A percentile compares a stretch with the other conserved stretches of the same genome.
phyloP scores from a whole-genome alignment of 2,888 invertebrate species.

The Noctua pronuba region DNA sequence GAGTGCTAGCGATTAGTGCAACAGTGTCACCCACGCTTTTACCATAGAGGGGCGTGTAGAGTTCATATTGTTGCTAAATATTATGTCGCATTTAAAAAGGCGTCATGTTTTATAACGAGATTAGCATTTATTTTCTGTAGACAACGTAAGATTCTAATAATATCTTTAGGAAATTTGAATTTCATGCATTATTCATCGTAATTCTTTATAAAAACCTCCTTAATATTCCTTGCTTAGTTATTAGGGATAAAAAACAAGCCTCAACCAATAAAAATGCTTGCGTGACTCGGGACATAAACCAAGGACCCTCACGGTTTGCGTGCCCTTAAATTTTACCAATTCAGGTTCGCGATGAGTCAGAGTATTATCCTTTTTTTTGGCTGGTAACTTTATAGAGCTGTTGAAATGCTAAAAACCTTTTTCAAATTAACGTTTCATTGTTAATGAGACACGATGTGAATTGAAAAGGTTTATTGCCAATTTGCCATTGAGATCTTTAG shows the following conservation, averaged over 20 bases:
- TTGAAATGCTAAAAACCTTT: conserved; percentile 22
- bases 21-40: conserved; percentile 54
- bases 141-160: not conserved
- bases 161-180: not conserved
- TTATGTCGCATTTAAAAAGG: conserved; percentile 2
- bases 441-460: conserved; percentile 12
- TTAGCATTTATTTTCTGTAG: conserved; percentile 15
- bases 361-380: conserved; percentile 40
- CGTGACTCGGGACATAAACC: conserved; percentile 52
- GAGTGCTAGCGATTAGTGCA: conserved; percentile 50
- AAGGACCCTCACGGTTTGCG: conserved; percentile 27
- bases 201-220: not conserved
- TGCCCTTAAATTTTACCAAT: conserved; percentile 56
- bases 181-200: conserved; percentile 29
- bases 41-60: conserved; percentile 13
- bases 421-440: conserved; percentile 25
- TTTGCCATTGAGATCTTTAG: conserved; percentile 9
- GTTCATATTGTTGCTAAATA: conserved; percentile 33
- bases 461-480: conserved; percentile 11
- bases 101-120: not conserved
- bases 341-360: conserved; percentile 57
- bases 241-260: conserved; percentile 12
- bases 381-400: conserved; percentile 17
- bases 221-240: conserved; percentile 2
- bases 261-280: conserved; percentile 20